A percentile compares a stretch with the other conserved stretches of the same genome.
Evolutionary conservation across 2,113 vertebrate genomes (phyloP).

Genomic region (Athene cunicularia): DNA sequence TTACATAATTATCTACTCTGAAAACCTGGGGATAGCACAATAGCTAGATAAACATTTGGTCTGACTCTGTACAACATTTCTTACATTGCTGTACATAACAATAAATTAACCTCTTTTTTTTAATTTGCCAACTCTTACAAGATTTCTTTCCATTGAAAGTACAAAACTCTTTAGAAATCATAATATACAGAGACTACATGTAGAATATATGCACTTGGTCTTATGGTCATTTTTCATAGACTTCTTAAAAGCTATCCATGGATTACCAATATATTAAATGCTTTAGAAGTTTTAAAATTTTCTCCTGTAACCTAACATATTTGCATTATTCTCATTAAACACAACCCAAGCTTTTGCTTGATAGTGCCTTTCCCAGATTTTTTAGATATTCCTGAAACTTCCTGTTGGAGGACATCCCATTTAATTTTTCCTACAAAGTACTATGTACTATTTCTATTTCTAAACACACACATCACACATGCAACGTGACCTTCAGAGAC

Average conservation of each 20-base stretch:
- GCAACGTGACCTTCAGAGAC: background rate
- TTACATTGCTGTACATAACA: background rate
- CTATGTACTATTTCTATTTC: background rate
- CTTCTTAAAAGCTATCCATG: background rate
- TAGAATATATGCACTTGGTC: background rate
- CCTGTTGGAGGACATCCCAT: background rate
- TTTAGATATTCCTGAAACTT: background rate
- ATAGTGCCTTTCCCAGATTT: background rate
- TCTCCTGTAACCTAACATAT: background rate
- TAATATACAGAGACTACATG: background rate
- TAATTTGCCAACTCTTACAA: background rate
- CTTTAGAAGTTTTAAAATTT: background rate
- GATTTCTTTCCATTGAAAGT: background rate
- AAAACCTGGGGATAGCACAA: constrained; percentile 5
- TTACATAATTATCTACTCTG: background rate
- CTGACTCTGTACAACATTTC: background rate
- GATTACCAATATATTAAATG: background rate
- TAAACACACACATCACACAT: background rate
- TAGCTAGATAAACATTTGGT: background rate
- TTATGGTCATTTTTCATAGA: background rate
- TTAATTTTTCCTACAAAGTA: background rate
- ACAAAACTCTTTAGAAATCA: background rate
- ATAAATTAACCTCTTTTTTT: background rate
- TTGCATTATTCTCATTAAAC: background rate
- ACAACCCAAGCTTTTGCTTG: background rate